These are phyloP conservation scores for Montipora capitata DNA, from an alignment of 92 coral and sea anemone genomes.

Conservation along the genomic window DNA sequence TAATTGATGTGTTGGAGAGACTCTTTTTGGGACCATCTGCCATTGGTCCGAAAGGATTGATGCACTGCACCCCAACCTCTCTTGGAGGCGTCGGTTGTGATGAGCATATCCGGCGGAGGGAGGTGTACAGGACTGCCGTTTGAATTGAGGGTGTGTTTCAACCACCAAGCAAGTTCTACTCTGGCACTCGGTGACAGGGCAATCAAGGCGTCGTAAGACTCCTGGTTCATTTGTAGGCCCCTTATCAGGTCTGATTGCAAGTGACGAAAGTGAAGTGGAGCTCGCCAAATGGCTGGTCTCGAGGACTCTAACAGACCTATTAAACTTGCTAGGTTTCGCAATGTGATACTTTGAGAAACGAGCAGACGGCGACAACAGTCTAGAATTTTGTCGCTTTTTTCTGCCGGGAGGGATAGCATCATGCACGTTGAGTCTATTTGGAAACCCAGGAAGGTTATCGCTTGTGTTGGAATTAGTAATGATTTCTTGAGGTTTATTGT, in stretches of 20 bases:
- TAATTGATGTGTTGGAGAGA: constrained; percentile 63
- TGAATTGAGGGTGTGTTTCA: constrained; percentile 30
- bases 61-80: constrained; percentile 73
- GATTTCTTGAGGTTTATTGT: constrained; percentile 57
- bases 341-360: constrained; percentile 34
- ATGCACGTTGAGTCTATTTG: constrained; percentile 38
- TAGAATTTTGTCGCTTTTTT: constrained; percentile 41
- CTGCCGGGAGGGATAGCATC: constrained; percentile 43
- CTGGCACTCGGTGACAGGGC: constrained; percentile 34
- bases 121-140: constrained; percentile 56
- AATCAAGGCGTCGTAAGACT: background rate
- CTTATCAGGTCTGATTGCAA: no score
- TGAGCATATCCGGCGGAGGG: constrained; percentile 52
- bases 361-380: constrained; percentile 29
- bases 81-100: constrained; percentile 63
- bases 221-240: no score
- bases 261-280: constrained; percentile 23
- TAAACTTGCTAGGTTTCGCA: constrained; percentile 45
- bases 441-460: constrained; percentile 61
- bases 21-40: constrained; percentile 70
- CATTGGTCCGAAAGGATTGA: constrained; percentile 49
- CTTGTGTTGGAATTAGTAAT: constrained; percentile 47
- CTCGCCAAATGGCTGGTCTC: constrained; percentile 58
- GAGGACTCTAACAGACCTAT: constrained; percentile 57
- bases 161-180: constrained; percentile 66